Conservation (phyloP, 2,113 vertebrate genomes). For the Mustelus asterias region DNA sequence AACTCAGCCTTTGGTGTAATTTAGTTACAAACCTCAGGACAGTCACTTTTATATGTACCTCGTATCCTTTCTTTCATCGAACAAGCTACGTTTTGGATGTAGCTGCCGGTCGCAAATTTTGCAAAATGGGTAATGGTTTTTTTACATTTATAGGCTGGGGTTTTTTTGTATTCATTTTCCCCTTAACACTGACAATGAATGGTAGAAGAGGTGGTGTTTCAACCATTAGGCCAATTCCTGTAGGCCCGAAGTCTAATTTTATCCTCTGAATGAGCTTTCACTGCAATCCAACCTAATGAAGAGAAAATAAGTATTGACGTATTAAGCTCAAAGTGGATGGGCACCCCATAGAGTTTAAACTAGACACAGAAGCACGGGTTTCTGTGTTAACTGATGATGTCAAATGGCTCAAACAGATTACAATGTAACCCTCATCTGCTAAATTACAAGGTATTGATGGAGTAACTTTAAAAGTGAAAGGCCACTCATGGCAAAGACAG, state of each 20-base stretch:
- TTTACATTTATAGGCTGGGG: constrained; percentile 62
- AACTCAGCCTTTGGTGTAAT: background rate
- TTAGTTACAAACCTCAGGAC: background rate
- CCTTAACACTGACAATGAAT: constrained; percentile 63
- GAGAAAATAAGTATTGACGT: too few species aligned
- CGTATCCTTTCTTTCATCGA: background rate
- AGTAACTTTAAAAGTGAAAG: too few species aligned
- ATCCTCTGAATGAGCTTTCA: constrained; percentile 60
- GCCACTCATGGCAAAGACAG: too few species aligned
- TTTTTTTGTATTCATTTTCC: constrained; percentile 59
- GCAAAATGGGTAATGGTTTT: constrained; percentile 53
- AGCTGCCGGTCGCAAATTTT: constrained; percentile 45
- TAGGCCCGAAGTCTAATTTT: constrained; percentile 63
- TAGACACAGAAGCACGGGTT: too few species aligned
- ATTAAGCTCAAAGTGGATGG: too few species aligned
- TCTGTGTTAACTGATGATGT: too few species aligned
- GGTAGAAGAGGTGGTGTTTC: constrained; percentile 73
- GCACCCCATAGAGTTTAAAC: too few species aligned
- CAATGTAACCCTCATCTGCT: too few species aligned
- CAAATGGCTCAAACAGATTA: too few species aligned
- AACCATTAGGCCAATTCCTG: constrained; percentile 50
- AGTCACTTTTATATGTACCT: background rate
- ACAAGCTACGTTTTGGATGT: background rate
- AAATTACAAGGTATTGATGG: too few species aligned
- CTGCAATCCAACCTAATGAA: constrained; percentile 78